phyloP scores from a whole-genome alignment of 2,888 invertebrate species.

The Endomychus coccineus region DNA sequence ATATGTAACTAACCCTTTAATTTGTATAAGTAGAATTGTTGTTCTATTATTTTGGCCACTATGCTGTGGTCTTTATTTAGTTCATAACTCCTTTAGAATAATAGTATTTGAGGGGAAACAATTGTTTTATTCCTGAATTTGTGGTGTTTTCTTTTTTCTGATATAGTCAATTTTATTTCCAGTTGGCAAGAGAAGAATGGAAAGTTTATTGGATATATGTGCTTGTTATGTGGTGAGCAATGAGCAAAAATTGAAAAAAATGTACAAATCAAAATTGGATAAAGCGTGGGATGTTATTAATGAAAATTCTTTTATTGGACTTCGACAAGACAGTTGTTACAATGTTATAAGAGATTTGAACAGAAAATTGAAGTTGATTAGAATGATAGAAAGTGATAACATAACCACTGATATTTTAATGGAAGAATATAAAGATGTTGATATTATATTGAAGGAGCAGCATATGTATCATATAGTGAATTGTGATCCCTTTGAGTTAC shows the following conservation, averaged over 20 bases:
- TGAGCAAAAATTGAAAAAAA: conserved; percentile 27
- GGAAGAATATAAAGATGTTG: conserved; percentile 35
- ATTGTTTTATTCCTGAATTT: no score
- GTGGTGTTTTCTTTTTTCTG: no score
- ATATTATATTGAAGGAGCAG: conserved; percentile 33
- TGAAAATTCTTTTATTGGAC: conserved; percentile 25
- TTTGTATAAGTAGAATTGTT: no score
- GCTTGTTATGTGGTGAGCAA: conserved; percentile 33
- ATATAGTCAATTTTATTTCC: conserved; percentile 3
- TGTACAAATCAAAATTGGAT: conserved; percentile 32
- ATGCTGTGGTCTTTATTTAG: no score
- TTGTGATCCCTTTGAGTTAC: conserved; percentile 27
- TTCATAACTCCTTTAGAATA: no score
- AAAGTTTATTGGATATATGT: conserved; percentile 33
- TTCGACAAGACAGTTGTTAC: conserved; percentile 30
- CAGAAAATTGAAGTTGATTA: conserved; percentile 35
- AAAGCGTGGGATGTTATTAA: conserved; percentile 36
- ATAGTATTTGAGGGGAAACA: no score
- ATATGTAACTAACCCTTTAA: no score
- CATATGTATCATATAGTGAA: conserved; percentile 26
- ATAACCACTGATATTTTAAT: conserved; percentile 31
- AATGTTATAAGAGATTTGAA: conserved; percentile 35
- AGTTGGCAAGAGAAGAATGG: no score
- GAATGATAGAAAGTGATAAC: conserved; percentile 36
- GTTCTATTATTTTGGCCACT: no score